Base-by-base conservation (phyloP, 2,797 vertebrate genomes). In the Coregonus sp. region DNA sequence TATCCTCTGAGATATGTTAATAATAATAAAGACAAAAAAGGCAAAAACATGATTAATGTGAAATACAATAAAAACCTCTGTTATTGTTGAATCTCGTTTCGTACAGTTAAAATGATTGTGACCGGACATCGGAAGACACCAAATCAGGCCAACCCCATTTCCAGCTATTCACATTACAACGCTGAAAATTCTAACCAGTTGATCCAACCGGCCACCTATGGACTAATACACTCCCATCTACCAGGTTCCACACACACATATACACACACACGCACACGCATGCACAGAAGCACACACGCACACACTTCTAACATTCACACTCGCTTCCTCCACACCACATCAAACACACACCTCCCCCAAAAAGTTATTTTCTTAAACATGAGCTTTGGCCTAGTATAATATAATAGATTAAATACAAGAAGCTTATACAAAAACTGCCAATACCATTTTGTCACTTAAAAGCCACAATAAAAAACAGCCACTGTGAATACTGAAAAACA, bases 401-500 rank as follows among this genome's bases (percentile, higher is more conserved):
- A 86, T 76, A 83, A 70, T 83, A 86, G 78, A 82, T 70, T 82
- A 91, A 84, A 81, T 76, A 89, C 80, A 83, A 79, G 78, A 90
- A 92, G 90, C 87, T 80, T 89, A 89, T 91, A 93, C 91, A 91
- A 90, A 90, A 93, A 90, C 78, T 78, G 87, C 88, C 79, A 89
- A 88, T 82, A 90, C 86, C 47, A 85, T 89, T 80, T 77, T 88
- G 89, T 82, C 82, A 92, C 90, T 87, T 87, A 92, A 90, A 82
- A 92, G 87, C 88, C 90, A 93, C 90, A 85, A 92, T 91, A 91
- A 87, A 92, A 91, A 94, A 92, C 86, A 91, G 90, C 87, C 88
- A 92, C 90, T 88, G 88, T 86, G 85, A 90, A 91, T 89, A 93
- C 85, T 85, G 81, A 40, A 75, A 82, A 78, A 92, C 89, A 83